A percentile compares a stretch with the other conserved stretches of the same genome.
These are phyloP conservation scores for Portevinia maculata DNA, from an alignment of 2,888 invertebrate species.

Conservation along the genomic window DNA sequence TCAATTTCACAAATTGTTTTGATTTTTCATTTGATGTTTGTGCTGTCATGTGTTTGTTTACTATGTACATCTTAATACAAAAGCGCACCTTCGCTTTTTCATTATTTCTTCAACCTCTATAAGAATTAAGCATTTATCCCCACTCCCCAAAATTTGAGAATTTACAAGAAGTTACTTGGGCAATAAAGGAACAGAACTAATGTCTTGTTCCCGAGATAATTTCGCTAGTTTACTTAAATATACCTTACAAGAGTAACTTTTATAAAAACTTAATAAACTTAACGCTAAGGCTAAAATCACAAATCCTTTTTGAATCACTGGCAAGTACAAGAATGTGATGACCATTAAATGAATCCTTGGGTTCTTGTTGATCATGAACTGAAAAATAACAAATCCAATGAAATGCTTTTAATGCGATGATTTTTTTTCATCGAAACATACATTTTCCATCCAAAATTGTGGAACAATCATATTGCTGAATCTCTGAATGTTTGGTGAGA, in stretches of 20 bases:
- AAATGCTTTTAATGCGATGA: background rate
- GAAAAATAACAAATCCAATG: background rate
- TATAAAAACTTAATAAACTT: slow-evolving; percentile 37
- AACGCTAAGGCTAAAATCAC: slow-evolving; percentile 5
- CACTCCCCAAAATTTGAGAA: too few species aligned
- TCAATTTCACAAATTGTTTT: too few species aligned
- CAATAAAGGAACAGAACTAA: too few species aligned
- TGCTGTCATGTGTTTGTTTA: too few species aligned
- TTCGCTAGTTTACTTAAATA: background rate
- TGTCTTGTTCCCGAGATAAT: background rate
- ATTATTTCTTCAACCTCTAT: too few species aligned
- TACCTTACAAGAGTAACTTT: background rate
- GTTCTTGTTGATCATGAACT: slow-evolving; percentile 56
- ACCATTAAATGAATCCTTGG: slow-evolving; percentile 25
- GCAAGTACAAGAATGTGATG: slow-evolving; percentile 24
- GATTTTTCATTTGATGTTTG: too few species aligned
- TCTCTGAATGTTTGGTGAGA: slow-evolving; percentile 72
- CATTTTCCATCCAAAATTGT: slow-evolving; percentile 88
- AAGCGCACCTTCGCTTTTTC: too few species aligned
- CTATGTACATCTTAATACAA: too few species aligned
- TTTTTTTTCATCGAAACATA: slow-evolving; percentile 82
- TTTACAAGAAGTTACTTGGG: too few species aligned
- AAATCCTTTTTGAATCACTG: slow-evolving; percentile 29
- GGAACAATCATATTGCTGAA: slow-evolving; percentile 86
- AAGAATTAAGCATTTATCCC: too few species aligned